Base-by-base conservation (phyloP, 2,888 invertebrate species). In the Drosophila infuscata region DNA sequence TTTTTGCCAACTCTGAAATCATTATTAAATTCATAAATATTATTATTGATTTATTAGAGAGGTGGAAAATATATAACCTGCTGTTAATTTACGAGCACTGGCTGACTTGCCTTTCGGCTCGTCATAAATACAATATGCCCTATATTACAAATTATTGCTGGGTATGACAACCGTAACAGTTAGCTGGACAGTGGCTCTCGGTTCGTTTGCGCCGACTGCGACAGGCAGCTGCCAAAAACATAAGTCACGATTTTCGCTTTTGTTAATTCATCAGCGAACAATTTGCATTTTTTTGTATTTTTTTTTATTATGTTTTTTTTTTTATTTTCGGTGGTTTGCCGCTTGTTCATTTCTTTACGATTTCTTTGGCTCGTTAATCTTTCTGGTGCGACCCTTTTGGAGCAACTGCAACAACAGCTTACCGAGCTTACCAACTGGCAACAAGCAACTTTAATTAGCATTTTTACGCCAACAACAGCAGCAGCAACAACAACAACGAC, bases 221-320 rank as follows among this genome's bases (percentile, higher is more conserved):
- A 81, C 82, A 69, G 72, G 90, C 90, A 88, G 88, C 85, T 89
- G 91, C 88, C 88, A 90, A 90, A 87, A 89, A 88, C 90, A 91
- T 89, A 89, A 89, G 89, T 89, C 89, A 89, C 89, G 89, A 89
- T 89, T 91, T 91, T 89, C 74, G 91, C 91, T 89, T 89, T 89
- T 89, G 91, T 89, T 89, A 89, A 89, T 89, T 89, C 89, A 89
- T 89, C 91, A 89, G 84, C 91, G 90, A 86, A 90, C 89, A 91
- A 89, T 89, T 89, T 89, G 89, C 89, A 89, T 89, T 88, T 88
- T 90, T 53, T 54, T 36, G n/a, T 25, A 25, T 25, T 53, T 38
- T n/a, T n/a, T n/a, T 12, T 56, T 38, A 29, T 56, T 38, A 12
- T 17, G 36, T 29, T 25, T 29, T 15, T 12, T 36, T 15, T 15